Evolutionary conservation across 2,888 invertebrate species (phyloP).

Genomic region (Scelioninae gen. 1): DNA sequence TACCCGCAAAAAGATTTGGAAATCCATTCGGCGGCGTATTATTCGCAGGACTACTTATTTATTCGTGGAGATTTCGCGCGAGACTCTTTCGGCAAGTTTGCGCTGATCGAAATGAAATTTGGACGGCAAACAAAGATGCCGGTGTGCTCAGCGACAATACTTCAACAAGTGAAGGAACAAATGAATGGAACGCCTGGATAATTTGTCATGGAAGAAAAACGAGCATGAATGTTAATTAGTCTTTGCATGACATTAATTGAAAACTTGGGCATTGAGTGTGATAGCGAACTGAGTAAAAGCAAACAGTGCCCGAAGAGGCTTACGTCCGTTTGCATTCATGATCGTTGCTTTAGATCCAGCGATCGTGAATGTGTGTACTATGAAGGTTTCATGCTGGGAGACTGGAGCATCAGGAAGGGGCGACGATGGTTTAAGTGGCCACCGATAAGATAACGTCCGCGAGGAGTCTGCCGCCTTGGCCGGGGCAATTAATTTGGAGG

Average conservation of each 20-base stretch:
- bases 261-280: constrained; percentile 62
- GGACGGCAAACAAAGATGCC: constrained; percentile 21
- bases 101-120: constrained; percentile 31
- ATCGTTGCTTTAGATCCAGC: constrained; percentile 81
- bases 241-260: constrained; percentile 64
- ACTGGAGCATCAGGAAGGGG: constrained; percentile 55
- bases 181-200: constrained; percentile 41
- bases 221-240: constrained; percentile 60
- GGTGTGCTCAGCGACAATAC: constrained; percentile 16
- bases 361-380: constrained; percentile 74
- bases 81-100: constrained; percentile 3
- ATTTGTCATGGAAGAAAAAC: constrained; percentile 53
- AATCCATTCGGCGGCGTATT: constrained; percentile 10
- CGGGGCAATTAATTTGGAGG: constrained; percentile 82
- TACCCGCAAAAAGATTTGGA: constrained; percentile 5
- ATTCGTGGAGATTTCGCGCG: constrained; percentile 10
- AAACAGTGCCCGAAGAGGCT: constrained; percentile 78
- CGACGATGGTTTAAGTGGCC: constrained; percentile 81
- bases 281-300: constrained; percentile 71
- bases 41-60: constrained; percentile 15
- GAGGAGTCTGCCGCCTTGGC: constrained; percentile 71
- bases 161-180: constrained; percentile 48
- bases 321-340: constrained; percentile 81
- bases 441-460: constrained; percentile 83
- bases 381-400: constrained; percentile 64